Percentiles rank a stretch among this genome's conserved stretches.
Conservation (phyloP, 2,113 vertebrate genomes). For the Raphicerus campestris region DNA sequence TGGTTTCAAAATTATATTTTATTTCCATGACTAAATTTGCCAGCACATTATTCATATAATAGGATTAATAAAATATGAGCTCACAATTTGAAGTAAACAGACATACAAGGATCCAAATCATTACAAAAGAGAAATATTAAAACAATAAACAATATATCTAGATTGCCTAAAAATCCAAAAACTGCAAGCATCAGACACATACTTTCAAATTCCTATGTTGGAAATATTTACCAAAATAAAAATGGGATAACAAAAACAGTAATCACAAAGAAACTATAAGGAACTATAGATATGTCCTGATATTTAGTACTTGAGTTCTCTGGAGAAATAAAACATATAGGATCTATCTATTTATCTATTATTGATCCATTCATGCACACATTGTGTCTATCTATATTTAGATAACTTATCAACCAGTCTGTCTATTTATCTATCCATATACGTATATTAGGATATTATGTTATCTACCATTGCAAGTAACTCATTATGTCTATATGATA, state of each 20-base stretch:
- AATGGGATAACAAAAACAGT: neutral
- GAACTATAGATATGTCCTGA: neutral
- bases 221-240: neutral
- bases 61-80: neutral
- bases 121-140: neutral
- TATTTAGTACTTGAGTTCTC: neutral
- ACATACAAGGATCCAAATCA: neutral
- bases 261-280: neutral
- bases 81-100: neutral
- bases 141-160: neutral
- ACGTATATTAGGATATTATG: neutral
- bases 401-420: neutral
- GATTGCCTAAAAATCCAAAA: neutral
- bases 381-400: neutral
- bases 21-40: neutral
- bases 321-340: neutral
- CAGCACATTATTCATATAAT: neutral
- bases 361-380: neutral
- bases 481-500: neutral
- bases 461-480: neutral
- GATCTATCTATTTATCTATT: neutral
- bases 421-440: neutral
- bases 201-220: neutral
- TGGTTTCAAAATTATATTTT: conserved; percentile 11
- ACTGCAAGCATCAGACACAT: neutral